Base-by-base conservation (phyloP, 2,888 invertebrate species). In the Sinodicranocentrus sp. region DNA sequence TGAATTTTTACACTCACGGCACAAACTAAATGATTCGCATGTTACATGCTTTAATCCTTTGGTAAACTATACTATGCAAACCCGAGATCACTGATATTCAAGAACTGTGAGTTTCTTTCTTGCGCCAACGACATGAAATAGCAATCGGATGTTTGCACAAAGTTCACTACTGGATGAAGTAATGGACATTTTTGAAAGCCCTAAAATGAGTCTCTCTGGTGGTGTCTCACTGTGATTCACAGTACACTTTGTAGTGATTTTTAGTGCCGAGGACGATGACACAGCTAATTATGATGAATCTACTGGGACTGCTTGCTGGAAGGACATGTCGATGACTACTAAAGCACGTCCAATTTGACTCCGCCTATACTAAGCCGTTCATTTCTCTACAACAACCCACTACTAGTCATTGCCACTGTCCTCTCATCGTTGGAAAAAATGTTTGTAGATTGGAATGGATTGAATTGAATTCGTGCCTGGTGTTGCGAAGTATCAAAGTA, bases 401-500 rank as follows among this genome's bases (percentile, higher is more conserved):
- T 25, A 1, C 43, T 13, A 44, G 67, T 68, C 77, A 77, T 68
- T 59, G 59, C 71, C 70, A 61, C 71, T 57, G 71, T 63, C 44
- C 44, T 61, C 39, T 71, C 63, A 63, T 63, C 54, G 71, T 57
- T 48, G 19, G 19, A 65, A n/a, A 75, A 63, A 65, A 63, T 28
- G n/a, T 39, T 72, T 57, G 43, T 72, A 79, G 23, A 71, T 79
- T 78, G 63, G 28, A 26, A 48, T 77, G 61, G 28, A 59, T 26
- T 72, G 79, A 72, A 79, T 79, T 79, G 54, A 79, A 79, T 79
- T 79, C 79, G 79, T 79, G 79, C 79, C 79, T 72, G 79, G 79
- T 61, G 48, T 71, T 13, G 61, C 71, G 44, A 33, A 68, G 68
- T 48, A 77, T 48, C 48, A 44, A 67, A 57, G 19, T 21, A 2